Evolutionary conservation across 2,888 invertebrate genomes (phyloP), one percentile per base, ranked within the genome.

Genomic region (Ashinkailepas kermadecensis): DNA sequence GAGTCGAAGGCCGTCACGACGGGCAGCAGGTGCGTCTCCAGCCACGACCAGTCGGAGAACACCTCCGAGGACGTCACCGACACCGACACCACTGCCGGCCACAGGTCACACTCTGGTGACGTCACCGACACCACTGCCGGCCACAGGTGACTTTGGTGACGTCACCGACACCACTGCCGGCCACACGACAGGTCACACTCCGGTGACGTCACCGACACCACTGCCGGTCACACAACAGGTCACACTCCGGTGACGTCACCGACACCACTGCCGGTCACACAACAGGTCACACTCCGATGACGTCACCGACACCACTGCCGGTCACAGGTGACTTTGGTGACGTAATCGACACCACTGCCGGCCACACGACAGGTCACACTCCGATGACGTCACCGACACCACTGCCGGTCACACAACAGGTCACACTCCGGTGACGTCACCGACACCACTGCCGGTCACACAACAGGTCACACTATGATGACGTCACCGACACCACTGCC

Each of bases 11-110:
- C 93, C 88, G 93, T 93, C 70, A 98, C 89, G 7, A 95, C 95
- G 82, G 92, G 92, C 86, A 94, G 92, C 3, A 99, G 90, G 90
- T 97, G 93, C 81, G 92, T 90, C 86, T 95, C 92, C 21, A 99
- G 88, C 97, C 97, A 99, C 86, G 94, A 92, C 99, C 98, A 99
- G 88, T 99, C 94, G 86, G 92, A 91, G 56, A 92, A 89, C 82
- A 98, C 97, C 87, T 99, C 98, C 85, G 92, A 91, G 85, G 92
- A 92, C 7, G 94, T 95, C 86, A 95, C 90, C 18, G 96, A 95
- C 86, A 94, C 93, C 13, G 99, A 94, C 85, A 99, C 92, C 86
- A 94, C 97, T 98, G 87, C 59, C 89, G 89, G 83, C 80, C 83
- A 85, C 83, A 82, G 70, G 81, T 81, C 58, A 81, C 64, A 15